Conservation (phyloP, 2,113 vertebrate species). For the Himantopus leucocephalus region DNA sequence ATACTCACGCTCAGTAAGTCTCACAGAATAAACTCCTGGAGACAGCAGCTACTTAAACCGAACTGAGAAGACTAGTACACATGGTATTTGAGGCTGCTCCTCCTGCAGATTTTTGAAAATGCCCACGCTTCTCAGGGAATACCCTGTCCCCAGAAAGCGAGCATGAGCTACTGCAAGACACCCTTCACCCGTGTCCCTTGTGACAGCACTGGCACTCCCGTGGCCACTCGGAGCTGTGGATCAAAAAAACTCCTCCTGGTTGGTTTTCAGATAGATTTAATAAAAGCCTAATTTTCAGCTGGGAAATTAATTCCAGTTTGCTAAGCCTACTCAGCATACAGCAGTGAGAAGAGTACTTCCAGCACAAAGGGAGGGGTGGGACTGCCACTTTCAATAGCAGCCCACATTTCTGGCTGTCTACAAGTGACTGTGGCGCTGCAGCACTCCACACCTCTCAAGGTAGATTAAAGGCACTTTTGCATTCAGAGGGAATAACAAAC, state of each 20-base stretch:
- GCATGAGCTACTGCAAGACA: background rate
- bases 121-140: background rate
- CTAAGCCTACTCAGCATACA: background rate
- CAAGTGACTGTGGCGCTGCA: background rate
- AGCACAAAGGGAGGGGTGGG: background rate
- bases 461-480: slow-evolving; percentile 32
- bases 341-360: background rate
- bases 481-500: background rate
- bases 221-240: background rate
- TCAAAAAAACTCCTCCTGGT: background rate
- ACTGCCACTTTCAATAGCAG: accelerated
- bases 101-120: background rate
- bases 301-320: background rate
- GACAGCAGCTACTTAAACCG: background rate
- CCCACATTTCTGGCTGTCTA: background rate
- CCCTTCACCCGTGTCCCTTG: accelerated
- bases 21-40: background rate
- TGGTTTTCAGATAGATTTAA: background rate
- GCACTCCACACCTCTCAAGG: background rate
- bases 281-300: background rate
- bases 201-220: background rate
- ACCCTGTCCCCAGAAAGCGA: accelerated
- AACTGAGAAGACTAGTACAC: background rate
- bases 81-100: background rate
- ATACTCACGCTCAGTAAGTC: background rate